Evolutionary conservation across 2,113 vertebrate species (phyloP).

Genomic region (Vireo altiloquus): DNA sequence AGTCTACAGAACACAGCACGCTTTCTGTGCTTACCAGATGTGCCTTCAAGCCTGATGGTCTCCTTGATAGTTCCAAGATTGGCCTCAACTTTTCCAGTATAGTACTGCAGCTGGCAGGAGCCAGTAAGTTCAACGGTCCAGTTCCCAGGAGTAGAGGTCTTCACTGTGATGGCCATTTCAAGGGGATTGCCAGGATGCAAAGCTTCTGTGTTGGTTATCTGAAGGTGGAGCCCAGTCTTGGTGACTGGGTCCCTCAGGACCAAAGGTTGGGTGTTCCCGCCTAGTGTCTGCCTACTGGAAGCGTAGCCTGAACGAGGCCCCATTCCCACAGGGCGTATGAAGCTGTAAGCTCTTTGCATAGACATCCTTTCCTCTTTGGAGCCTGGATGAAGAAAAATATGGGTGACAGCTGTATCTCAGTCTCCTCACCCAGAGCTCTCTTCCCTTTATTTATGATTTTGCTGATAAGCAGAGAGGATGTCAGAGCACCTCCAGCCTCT

Average conservation of each 20-base stretch:
- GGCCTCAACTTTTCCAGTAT: constrained; percentile 54
- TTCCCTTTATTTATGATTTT: not conserved
- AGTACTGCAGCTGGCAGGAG: constrained; percentile 67
- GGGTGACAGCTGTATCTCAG: not conserved
- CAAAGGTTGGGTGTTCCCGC: fast-evolving
- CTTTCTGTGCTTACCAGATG: constrained; percentile 34
- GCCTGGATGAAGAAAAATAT: constrained; percentile 35
- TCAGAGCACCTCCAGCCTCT: not conserved
- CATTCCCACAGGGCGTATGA: not conserved
- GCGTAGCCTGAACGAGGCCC: not conserved
- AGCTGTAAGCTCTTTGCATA: constrained; percentile 42
- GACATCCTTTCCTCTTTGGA: constrained; percentile 55
- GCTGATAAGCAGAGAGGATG: not conserved
- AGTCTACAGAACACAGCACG: not conserved
- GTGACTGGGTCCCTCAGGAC: fast-evolving
- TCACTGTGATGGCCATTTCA: constrained; percentile 29
- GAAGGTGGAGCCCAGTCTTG: constrained; percentile 12
- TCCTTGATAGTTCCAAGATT: constrained; percentile 50
- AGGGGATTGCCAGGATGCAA: constrained; percentile 61
- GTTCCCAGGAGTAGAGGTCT: not conserved
- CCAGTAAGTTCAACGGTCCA: constrained; percentile 23
- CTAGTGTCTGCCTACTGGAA: fast-evolving
- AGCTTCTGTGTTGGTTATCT: not conserved
- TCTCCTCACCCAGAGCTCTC: not conserved
- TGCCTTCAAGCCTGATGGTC: not conserved